Base-by-base conservation (phyloP, 2,797 vertebrate genomes). In the Bovichtus diacanthus region DNA sequence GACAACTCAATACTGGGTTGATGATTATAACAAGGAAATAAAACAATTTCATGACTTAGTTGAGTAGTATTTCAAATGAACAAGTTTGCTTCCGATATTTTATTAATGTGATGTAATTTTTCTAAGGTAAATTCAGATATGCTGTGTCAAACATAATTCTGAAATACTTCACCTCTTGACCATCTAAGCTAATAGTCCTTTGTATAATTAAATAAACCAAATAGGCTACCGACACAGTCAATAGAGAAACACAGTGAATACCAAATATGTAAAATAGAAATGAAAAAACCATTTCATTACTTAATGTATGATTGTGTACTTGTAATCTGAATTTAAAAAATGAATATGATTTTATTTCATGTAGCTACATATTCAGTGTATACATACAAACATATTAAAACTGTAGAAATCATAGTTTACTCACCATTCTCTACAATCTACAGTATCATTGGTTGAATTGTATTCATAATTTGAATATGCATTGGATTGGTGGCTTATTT, bases 401-500 rank as follows among this genome's bases (percentile, higher is more conserved):
- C 15, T 43, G 27, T 16, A 38, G 3, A 70, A 56, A 36, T 56
- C 46, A n/a, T 6, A 34, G 23, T 27, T 27, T 29, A 23, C 18
- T 43, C 41, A 10, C 2, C 6, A 18, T 21, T 18, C 1, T 34
- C 31, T n/a, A n/a, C n/a, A n/a, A n/a, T n/a, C 44, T 7, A 10
- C 13, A 19, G 5, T 1, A 53, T 51, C 9, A 29, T 38, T 63
- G 38, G 5, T 51, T 73, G 19, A 43, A 44, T 15, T 71, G 13
- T 47, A 19, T 34, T 31, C 13, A 29, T 61, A 11, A 49, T 38
- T 64, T 39, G 2, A 55, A 61, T 31, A 38, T 54, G 10, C 8
- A 39, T 34, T 39, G 2, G 36, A 39, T 72, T 72, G 21, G 31
- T 74, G 34, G 46, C 47, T 64, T 19, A 62, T 75, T 70, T 66